Evolutionary conservation across 2,113 vertebrate genomes (phyloP).

Genomic region (Percina caprodes): DNA sequence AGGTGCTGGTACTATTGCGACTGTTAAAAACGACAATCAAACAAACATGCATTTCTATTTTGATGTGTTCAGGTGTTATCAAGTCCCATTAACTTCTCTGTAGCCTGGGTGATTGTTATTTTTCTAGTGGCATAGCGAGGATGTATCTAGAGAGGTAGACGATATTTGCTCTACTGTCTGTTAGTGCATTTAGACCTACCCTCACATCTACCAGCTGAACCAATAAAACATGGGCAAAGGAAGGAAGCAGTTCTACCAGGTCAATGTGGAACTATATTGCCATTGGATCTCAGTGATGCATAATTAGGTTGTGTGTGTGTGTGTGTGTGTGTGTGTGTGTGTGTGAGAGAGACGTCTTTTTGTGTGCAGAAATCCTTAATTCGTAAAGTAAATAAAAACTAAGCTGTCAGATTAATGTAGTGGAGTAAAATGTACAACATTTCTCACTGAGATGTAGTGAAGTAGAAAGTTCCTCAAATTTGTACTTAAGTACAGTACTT

Average conservation of each 20-base stretch:
- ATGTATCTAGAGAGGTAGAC: slow-evolving; percentile 75
- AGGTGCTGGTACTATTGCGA: slow-evolving; percentile 47
- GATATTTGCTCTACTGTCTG: slow-evolving; percentile 60
- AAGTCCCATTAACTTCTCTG: slow-evolving; percentile 34
- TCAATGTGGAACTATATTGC: slow-evolving; percentile 64
- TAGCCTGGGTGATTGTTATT: slow-evolving; percentile 27
- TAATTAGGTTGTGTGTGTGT: slow-evolving; percentile 42
- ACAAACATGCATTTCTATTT: slow-evolving; percentile 64
- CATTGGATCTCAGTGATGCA: slow-evolving; percentile 71
- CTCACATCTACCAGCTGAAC: slow-evolving; percentile 50
- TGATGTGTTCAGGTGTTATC: slow-evolving; percentile 42
- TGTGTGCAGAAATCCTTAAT: too few relatives aligned
- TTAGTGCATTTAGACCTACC: slow-evolving; percentile 57
- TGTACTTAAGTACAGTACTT: too few relatives aligned
- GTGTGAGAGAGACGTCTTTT: too few relatives aligned
- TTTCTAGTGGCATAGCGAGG: slow-evolving; percentile 50
- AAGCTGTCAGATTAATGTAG: too few relatives aligned
- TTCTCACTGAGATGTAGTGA: too few relatives aligned
- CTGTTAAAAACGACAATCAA: slow-evolving; percentile 56
- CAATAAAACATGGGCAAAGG: slow-evolving; percentile 24
- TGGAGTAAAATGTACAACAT: too few relatives aligned
- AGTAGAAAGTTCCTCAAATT: too few relatives aligned
- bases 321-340: too few relatives aligned
- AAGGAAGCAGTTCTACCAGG: slow-evolving; percentile 50
- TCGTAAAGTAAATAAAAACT: too few relatives aligned